Conservation (phyloP, 2,113 vertebrate species). For the Lutjanus erythropterus region DNA sequence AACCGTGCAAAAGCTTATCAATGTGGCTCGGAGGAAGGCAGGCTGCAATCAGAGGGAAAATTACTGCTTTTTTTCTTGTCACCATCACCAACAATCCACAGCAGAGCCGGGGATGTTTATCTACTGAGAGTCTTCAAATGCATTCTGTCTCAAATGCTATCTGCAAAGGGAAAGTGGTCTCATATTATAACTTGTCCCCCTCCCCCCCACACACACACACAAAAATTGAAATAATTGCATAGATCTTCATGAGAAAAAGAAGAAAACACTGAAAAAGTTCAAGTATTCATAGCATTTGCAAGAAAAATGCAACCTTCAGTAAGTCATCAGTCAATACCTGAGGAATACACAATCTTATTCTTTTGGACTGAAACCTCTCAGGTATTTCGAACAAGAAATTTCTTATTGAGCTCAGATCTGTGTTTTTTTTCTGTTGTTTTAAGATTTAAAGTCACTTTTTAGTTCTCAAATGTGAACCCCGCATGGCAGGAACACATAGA, state of each 20-base stretch:
- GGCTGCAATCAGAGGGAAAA: constrained; percentile 60
- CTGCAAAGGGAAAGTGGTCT: constrained; percentile 31
- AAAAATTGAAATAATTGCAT: constrained; percentile 20
- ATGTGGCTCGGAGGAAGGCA: constrained; percentile 14
- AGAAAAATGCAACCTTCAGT: neutral
- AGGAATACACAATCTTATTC: neutral
- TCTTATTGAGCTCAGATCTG: neutral
- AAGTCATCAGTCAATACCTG: neutral
- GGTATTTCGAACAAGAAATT: neutral
- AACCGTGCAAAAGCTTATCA: constrained; percentile 39
- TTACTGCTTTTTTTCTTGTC: constrained; percentile 35
- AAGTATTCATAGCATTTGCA: neutral
- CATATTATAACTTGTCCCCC: neutral
- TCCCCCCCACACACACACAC: neutral
- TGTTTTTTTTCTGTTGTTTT: neutral
- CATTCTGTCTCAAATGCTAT: constrained; percentile 33
- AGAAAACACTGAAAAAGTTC: neutral
- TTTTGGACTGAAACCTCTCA: neutral
- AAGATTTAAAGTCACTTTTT: neutral
- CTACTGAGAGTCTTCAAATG: constrained; percentile 20
- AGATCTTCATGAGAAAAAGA: constrained; percentile 1
- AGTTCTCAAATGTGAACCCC: too few species aligned
- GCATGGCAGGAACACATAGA: too few species aligned
- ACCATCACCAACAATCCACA: constrained; percentile 20
- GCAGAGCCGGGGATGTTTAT: constrained; percentile 32